Base-by-base conservation (phyloP, 2,888 invertebrate genomes). In the Mongoloraphidia duomilia region DNA sequence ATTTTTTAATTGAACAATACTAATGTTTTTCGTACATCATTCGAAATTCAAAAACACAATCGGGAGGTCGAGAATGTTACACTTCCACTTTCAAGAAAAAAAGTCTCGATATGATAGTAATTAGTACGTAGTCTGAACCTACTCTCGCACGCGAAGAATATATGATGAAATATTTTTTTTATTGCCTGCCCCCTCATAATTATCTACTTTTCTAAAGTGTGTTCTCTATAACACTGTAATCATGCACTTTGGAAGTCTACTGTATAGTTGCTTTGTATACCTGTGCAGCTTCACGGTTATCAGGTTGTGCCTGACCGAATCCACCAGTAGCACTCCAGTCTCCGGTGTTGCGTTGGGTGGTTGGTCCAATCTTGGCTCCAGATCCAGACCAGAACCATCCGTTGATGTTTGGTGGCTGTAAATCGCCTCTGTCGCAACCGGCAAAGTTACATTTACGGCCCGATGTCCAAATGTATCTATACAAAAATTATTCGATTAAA, bases 361-460 rank as follows among this genome's bases (percentile, higher is more conserved):
- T 91, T 52, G 90, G 80, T 42, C 91, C 90, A 63, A 91, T 87
- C 72, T 91, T 91, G 53, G 85, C 90, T 34, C 91, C 91, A 9
- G 90, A 90, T 55, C 90, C 91, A 8, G 88, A 89, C 91, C 91
- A 92, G 77, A 92, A 92, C 91, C 91, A 92, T 49, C 88, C 88
- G 67, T 87, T 85, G 57, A 85, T 77, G 63, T 84, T 85, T 52
- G 85, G 79, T n/a, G 88, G 88, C 68, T 86, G 85, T 60, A 88
- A 71, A 67, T 88, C 88, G 44, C 81, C 69, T 49, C 88, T 75
- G 68, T 86, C 85, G 66, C 88, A 92, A 39, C 91, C 91, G 52
- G 88, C 88, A 64, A 92, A 92, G 70, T 92, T 91, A 63, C 91
- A 92, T 66, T 91, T 90, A 54, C 91, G 80, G 2, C 91, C 91